Percentiles rank a stretch among this genome's conserved stretches.
phyloP scores from a whole-genome alignment of 2,797 vertebrate species.

The Bufotes viridis region DNA sequence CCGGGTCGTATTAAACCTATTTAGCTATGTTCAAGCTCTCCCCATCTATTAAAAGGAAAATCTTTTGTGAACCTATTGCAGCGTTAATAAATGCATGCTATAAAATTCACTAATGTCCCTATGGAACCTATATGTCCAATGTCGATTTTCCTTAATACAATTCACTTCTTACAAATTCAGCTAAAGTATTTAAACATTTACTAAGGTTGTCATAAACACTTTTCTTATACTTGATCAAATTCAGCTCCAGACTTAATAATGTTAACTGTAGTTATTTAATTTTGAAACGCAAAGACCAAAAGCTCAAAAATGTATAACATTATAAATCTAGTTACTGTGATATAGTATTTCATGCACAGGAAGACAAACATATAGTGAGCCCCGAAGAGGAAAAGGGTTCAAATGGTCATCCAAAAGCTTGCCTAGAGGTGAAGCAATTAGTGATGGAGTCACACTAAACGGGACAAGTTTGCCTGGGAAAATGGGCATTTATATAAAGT shows the following conservation, averaged over 20 bases:
- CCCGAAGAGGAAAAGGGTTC: slow-evolving; percentile 25
- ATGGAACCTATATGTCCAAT: slow-evolving; percentile 78
- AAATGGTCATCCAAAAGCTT: slow-evolving; percentile 28
- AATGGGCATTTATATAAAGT: not conserved
- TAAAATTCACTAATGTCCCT: slow-evolving; percentile 75
- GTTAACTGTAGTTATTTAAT: slow-evolving; percentile 96
- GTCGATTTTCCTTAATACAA: slow-evolving; percentile 88
- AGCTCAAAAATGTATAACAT: slow-evolving; percentile 87
- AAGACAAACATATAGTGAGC: slow-evolving; percentile 55
- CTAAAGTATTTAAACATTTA: slow-evolving; percentile 94
- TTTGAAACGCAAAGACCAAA: slow-evolving; percentile 86
- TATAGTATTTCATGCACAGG: slow-evolving; percentile 79
- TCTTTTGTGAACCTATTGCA: slow-evolving; percentile 42
- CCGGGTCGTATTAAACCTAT: slow-evolving; percentile 36
- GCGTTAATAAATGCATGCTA: slow-evolving; percentile 58
- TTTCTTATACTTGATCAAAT: slow-evolving; percentile 85
- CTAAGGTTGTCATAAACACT: slow-evolving; percentile 86
- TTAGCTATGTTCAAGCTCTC: slow-evolving; percentile 30
- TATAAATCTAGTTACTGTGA: slow-evolving; percentile 84
- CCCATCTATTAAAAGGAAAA: slow-evolving; percentile 49
- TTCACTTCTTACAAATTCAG: slow-evolving; percentile 84
- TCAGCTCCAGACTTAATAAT: slow-evolving; percentile 89
- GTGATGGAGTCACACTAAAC: not conserved
- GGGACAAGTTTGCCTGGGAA: not conserved
- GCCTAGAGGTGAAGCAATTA: slow-evolving; percentile 16